Percentiles rank a stretch among this genome's conserved stretches.
Evolutionary conservation across 1,140 invertebrate species (phyloP).

Genomic region (Drosophila nasuta): DNA sequence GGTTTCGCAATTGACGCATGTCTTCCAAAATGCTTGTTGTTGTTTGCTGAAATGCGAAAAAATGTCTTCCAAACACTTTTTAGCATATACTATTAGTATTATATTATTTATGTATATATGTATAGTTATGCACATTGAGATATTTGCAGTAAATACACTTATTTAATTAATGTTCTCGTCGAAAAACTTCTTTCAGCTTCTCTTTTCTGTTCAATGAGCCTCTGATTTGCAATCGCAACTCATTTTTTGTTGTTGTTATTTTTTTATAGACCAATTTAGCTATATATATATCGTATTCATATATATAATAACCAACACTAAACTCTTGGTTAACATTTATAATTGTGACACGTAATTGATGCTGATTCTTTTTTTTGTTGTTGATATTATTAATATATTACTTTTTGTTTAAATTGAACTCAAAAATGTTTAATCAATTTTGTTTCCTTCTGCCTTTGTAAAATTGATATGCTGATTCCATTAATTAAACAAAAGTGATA

Average conservation of each 20-base stretch:
- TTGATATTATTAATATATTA: constrained; percentile 7
- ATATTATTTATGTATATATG: constrained; percentile 30
- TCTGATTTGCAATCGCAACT: constrained; percentile 82
- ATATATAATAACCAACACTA: constrained; percentile 75
- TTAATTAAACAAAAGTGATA: constrained; percentile 65
- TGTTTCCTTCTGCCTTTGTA: constrained; percentile 69
- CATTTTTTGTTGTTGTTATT: constrained; percentile 46
- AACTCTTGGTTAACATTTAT: constrained; percentile 79
- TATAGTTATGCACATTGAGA: constrained; percentile 51
- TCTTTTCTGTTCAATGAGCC: constrained; percentile 46
- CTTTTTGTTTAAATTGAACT: constrained; percentile 46
- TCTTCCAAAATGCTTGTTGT: constrained; percentile 80
- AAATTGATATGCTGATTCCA: constrained; percentile 85
- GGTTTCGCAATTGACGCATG: constrained; percentile 61
- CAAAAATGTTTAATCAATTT: constrained; percentile 43
- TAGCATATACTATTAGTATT: constrained; percentile 46
- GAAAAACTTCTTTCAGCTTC: constrained; percentile 25
- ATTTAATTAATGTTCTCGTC: constrained; percentile 65
- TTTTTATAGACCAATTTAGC: constrained; percentile 72
- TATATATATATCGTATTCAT: constrained; percentile 59
- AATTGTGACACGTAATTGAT: constrained; percentile 77
- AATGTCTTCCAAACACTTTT: constrained; percentile 83
- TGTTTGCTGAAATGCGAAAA: constrained; percentile 73
- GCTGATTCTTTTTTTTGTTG: constrained; percentile 38
- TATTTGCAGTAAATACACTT: constrained; percentile 66